Base-by-base conservation (phyloP, 2,888 invertebrate species). In the Chelonus formosanus region DNA sequence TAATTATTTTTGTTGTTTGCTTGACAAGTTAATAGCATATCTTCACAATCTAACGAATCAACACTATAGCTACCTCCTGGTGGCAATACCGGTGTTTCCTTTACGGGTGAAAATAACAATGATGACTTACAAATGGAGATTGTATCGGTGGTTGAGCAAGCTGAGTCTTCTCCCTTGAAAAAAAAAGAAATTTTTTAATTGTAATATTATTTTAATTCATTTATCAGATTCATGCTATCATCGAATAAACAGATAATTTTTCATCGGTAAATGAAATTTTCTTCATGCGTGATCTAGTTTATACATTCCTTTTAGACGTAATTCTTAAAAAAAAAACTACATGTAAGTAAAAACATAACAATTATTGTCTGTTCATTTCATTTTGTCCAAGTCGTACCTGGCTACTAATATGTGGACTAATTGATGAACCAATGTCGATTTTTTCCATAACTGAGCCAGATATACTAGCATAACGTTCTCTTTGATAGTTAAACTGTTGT, bases 101-200 rank as follows among this genome's bases (percentile, higher is more conserved):
- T 93, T 67, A 95, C 92, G 34, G 96, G 96, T 70, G 95, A 96
- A 86, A 96, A 96, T 68, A 96, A 88, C 74, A 95, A 88, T 84
- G 95, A 95, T 70, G 95, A 95, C 86, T 95, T 95, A 88, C 95
- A 95, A 84, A 95, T 93, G 70, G 94, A 95, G 90, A 94, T 94
- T 72, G 94, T 91, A 80, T 90, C 91, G 34, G 85, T 80, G 78
- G 89, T 88, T 56, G 91, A 91, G 81, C 90, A 91, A 73, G 90
- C 90, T 32, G 88, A 90, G 79, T 93, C 93, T 86, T 92, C 92
- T 76, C 90, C 91, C 88, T 91, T 75, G 71, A 69, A 71, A 36
- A 67, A 8, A 56, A 52, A 71, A 70, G 40, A 66, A 67, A 58
- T 31, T 57, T 36, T 54, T 55, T 54, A 50, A 34, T 56, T 65